Base-by-base conservation (phyloP, 2,113 vertebrate species). In the Pseudopipra pipra region DNA sequence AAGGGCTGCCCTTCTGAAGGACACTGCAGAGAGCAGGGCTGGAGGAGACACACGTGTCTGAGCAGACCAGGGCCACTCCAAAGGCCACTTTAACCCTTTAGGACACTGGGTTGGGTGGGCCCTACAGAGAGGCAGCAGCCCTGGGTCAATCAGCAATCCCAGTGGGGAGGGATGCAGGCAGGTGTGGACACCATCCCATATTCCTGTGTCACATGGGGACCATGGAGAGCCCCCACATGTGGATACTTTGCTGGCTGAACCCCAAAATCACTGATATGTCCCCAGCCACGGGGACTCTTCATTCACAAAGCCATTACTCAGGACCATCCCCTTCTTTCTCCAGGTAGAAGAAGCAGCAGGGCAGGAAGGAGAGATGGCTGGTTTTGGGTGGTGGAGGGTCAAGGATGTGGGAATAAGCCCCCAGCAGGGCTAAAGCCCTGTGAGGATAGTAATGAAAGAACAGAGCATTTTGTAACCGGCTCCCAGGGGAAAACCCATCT, bases 1-100 rank as follows among this genome's bases (percentile, higher is more conserved):
- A 96, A 65, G 93, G 58, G 79, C 88, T 97, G 96, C 73, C 94
- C 97, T 97, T 98, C 95, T 72, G 93, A 95, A 98, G 97, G 98
- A 97, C 97, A 96, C 95, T 97, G 97, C 97, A 96, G 97, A 95
- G 91, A 95, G 95, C 81, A 49, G 4, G 47, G 95, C 89, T 87
- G 71, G 23, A 91, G 86, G 24, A 82, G 67, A 23, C 79, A 62
- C 63, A 20, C 30, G 30, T 14, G 75, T 11, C 72, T 86, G 85
- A 39, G 92, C 90, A 75, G 65, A 23, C 58, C 63, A 14, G 59
- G 28, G 52, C 33, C 84, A 58, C 72, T 52, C 87, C 55, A 22
- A 47, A 68, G 65, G 86, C 84, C 89, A 35, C 54, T 14, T 54
- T 52, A 90, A 93, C 84, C 82, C 95, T 73, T 43, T 1, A 20